Evolutionary conservation across 1,140 invertebrate genomes (phyloP).

Genomic region (Sinonovacula constricta): DNA sequence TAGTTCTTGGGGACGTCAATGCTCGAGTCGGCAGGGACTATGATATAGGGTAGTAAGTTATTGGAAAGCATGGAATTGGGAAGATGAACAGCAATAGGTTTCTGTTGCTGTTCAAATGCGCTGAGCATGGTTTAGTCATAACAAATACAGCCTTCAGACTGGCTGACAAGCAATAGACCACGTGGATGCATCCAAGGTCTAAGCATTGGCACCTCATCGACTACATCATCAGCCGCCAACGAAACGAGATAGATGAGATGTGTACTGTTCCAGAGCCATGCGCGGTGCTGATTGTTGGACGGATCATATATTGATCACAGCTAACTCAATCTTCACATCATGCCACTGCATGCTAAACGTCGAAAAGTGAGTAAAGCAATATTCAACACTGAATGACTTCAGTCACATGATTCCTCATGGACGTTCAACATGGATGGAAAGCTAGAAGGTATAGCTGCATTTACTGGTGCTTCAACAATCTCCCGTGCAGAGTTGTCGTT

Average conservation of each 20-base stretch:
- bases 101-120: slow-evolving; percentile 47
- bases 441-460: too few relatives aligned
- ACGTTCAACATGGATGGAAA: too few relatives aligned
- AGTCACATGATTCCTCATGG: too few relatives aligned
- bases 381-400: too few relatives aligned
- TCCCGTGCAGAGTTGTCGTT: too few relatives aligned
- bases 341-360: too few relatives aligned
- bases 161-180: slow-evolving; percentile 39
- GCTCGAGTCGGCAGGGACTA: slow-evolving; percentile 31
- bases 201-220: slow-evolving; percentile 58
- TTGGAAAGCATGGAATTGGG: slow-evolving; percentile 53
- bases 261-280: slow-evolving; percentile 41
- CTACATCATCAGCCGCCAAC: slow-evolving; percentile 52
- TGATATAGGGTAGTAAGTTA: slow-evolving; percentile 26
- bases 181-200: slow-evolving; percentile 51
- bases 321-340: too few relatives aligned
- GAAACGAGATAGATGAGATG: slow-evolving; percentile 37
- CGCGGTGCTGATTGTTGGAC: slow-evolving; percentile 54
- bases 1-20: slow-evolving; percentile 6
- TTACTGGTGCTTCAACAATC: too few relatives aligned
- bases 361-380: too few relatives aligned
- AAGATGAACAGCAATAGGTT: slow-evolving; percentile 52
- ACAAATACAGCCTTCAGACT: slow-evolving; percentile 55
- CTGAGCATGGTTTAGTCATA: slow-evolving; percentile 48
- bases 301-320: too few relatives aligned